Base-by-base conservation (phyloP, 2,113 vertebrate species). In the Buteo buteo region DNA sequence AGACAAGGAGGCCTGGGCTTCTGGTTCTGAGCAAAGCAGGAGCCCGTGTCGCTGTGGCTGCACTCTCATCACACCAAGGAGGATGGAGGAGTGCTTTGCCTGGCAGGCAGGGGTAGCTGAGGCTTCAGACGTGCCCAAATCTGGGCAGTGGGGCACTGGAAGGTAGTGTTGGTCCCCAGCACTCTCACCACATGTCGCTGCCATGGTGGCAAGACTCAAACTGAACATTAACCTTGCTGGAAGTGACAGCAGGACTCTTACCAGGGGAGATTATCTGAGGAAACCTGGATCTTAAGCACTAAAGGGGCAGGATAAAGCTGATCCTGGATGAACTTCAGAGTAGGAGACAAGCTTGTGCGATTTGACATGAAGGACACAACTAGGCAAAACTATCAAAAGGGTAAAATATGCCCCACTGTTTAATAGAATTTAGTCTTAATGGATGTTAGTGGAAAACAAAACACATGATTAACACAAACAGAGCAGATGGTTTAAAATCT, bases 371-470 rank as follows among this genome's bases (percentile, higher is more conserved):
- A 90, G 62, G 55, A 96, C 36, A 61, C 90, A 36, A 86, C 5
- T n/a, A 92, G 82, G 88, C 82, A 62, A 42, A 96, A 82, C 86
- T 96, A 97, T 97, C 88, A 97, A 96, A 98, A 96, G 94, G 96
- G 95, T 95, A 88, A 97, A 96, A 98, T 84, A 82, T 6, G 82
- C 94, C 96, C 96, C 90, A 59, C 82, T 90, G 76, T 98, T 98
- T 98, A 98, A 98, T 98, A 86, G 94, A 93, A 93, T 92, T 95
- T 94, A 95, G 72, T 88, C 93, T 94, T 89, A 94, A 88, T 83
- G 84, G 74, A 76, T 96, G 95, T 98, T 98, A 98, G 97, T 97
- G 94, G 81, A 91, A 97, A 97, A 98, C 93, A 93, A 95, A 93
- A 95, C 87, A 80, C 94, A 93, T 91, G 86, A 97, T 96, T 91